Evolutionary conservation across 2,113 vertebrate genomes (phyloP), one percentile per base, ranked within the genome.

Genomic region (Microtus ochrogaster): DNA sequence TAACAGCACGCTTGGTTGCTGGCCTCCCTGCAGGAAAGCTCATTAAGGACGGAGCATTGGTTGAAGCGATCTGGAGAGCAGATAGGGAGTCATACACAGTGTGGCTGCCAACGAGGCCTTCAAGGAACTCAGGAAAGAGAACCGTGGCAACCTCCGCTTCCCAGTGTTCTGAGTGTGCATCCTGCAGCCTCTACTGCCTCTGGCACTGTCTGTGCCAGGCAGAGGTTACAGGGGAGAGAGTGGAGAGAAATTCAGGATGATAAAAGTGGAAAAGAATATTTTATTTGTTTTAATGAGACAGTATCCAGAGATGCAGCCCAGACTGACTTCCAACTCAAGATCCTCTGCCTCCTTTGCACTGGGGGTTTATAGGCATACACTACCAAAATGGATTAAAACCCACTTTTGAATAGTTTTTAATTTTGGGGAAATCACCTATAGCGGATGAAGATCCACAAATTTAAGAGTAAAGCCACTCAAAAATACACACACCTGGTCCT

Each of bases 401-500:
- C 70, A 87, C 41, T 52, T 78, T 41, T 55, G 47, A 24, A 36
- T 9, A 14, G 49, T 41, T 33, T 82, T 81, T 61, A 92, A 63
- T 49, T 36, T 30, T 13, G 49, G 28, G 2, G 36, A 93, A 72
- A 47, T 41, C 21, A 65, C 36, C 44, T 5, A 12, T 5, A 66
- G 73, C 76, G 47, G 47, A 66, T 33, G 36, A 79, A 78, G 10
- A 41, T 21, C 11, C 19, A 79, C 49, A 44, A 7, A 41, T 78
- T 49, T 0, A 22, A 89, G 21, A 44, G 7, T n/a, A 8, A 3
- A 5, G 44, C 5, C 68, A 44, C 49, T 55, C 44, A 74, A 79
- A 63, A 3, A 81, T 19, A 8, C 11, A 8, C 14, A 13, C 3
- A 0, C 8, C 2, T 0, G 4, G 13, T 16, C 36, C 68, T 86